These are phyloP conservation scores for Plotosus lineatus DNA, from an alignment of 2,113 vertebrate species.

Conservation along the genomic window DNA sequence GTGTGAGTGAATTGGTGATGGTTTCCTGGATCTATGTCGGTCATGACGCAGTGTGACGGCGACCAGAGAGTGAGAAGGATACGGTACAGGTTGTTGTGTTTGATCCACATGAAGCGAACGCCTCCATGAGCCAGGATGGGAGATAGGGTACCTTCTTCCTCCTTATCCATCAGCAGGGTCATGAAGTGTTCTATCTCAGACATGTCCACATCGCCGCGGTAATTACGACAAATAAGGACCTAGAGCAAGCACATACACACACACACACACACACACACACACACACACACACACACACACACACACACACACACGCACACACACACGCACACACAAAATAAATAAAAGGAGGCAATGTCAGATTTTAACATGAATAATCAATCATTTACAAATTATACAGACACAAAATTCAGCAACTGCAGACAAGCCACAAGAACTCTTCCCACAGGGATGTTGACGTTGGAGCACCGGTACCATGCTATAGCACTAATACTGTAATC, in stretches of 20 bases:
- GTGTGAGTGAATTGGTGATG: no score
- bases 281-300: background rate
- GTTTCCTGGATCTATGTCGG: no score
- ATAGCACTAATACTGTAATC: no score
- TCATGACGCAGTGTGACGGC: no score
- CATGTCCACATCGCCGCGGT: conserved; percentile 98
- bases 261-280: background rate
- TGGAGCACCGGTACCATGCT: no score
- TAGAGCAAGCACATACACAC: conserved; percentile 38
- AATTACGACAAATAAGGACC: conserved; percentile 97
- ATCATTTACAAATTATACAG: background rate
- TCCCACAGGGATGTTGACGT: background rate
- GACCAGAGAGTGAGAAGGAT: conserved; percentile 72
- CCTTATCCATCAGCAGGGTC: conserved; percentile 97
- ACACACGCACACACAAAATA: no score
- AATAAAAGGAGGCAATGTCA: no score
- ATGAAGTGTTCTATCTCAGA: conserved; percentile 98
- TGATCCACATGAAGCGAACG: conserved; percentile 99
- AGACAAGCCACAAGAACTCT: background rate
- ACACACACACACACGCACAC: background rate
- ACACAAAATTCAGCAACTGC: background rate
- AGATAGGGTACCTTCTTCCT: conserved; percentile 92
- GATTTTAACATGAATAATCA: no score
- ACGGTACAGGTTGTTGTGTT: conserved; percentile 97
- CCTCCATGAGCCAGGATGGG: conserved; percentile 94